Base-by-base conservation (phyloP, 2,797 vertebrate species). In the Artibeus jamaicensis region DNA sequence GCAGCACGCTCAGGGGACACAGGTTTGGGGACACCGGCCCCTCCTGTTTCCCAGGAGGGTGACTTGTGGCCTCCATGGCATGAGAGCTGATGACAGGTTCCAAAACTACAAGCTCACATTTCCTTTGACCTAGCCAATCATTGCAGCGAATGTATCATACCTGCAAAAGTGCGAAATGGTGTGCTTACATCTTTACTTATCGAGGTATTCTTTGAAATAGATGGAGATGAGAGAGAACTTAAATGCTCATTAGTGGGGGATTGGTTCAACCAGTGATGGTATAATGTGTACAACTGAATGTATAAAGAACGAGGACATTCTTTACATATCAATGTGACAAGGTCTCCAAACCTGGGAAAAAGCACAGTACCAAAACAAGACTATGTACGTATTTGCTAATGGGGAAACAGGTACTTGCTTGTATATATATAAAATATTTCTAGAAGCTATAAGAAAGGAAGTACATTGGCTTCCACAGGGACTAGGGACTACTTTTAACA, bases 21-120 rank as follows among this genome's bases (percentile, higher is more conserved):
- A 2, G 21, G 10, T 65, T 0, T 1, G 2, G 39, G 22, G 34
- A 32, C 1, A 24, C 0, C 77, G 48, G 3, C 3, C 19, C 10
- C 15, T 14, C 4, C 1, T 22, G n/a, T 44, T 76, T 76, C 34
- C 32, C 19, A 1, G 0, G 18, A 67, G 48, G 70, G 29, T 14
- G 44, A n/a, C 3, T 44, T 5, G 8, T 5, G 14, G 15, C 18
- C 19, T 81, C 29, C 24, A 5, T 0, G 15, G n/a, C n/a, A 10
- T 42, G 14, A 70, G 95, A 34, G 39, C 9, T n/a, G 44, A 18
- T 2, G 12, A 14, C 7, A n/a, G 8, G 29, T 44, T 37, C 53
- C 37, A 53, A n/a, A 87, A 59, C 55, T 65, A 87, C 34, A 82
- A 29, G 76, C 8, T 37, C 29, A 34, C 11, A 24, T 87, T 89